Evolutionary conservation across 2,797 vertebrate genomes (phyloP), one percentile per base, ranked within the genome.

Genomic region (Galaxias olidus): DNA sequence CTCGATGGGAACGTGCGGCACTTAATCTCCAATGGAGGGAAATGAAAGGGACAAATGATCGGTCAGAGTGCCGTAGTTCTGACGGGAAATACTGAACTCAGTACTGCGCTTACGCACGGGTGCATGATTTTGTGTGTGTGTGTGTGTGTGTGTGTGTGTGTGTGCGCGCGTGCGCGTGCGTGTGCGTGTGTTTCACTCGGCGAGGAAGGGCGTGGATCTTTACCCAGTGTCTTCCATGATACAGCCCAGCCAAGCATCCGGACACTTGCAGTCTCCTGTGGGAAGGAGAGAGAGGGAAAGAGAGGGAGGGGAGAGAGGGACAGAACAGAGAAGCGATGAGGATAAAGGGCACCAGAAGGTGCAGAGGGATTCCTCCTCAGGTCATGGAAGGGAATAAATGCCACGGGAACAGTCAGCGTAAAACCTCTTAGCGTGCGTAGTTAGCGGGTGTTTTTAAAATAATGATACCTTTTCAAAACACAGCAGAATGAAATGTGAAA

Each of bases 141-240:
- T 40, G 30, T 59, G n/a, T 61, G 59, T 15, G 44, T 41, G 19
- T 51, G 53, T 17, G 11, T 8, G 19, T 40, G 30, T 59, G n/a
- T n/a, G n/a, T n/a, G n/a, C n/a, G n/a, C n/a, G n/a, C n/a, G n/a
- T n/a, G n/a, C n/a, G n/a, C n/a, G n/a, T 61, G 59, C 17, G 44
- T 41, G 19, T 51, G 53, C 17, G 11, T 8, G 19, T 40, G 30
- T 59, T 42, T 18, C 14, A 19, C 13, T 40, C 9, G 30, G 11
- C 45, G 0, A 9, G 9, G 40, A 4, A 9, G 46, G 66, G 7
- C 17, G 30, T 12, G 14, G 30, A 57, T 46, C 20, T 93, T 88
- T 91, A 98, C 96, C 96, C 96, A 0, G 95, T 97, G 86, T 98
- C 96, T 71, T 97, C 95, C 96, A 97, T 97, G 87, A 97, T 96